phyloP scores from a whole-genome alignment of 2,797 vertebrate species.

The Remorina albescens region DNA sequence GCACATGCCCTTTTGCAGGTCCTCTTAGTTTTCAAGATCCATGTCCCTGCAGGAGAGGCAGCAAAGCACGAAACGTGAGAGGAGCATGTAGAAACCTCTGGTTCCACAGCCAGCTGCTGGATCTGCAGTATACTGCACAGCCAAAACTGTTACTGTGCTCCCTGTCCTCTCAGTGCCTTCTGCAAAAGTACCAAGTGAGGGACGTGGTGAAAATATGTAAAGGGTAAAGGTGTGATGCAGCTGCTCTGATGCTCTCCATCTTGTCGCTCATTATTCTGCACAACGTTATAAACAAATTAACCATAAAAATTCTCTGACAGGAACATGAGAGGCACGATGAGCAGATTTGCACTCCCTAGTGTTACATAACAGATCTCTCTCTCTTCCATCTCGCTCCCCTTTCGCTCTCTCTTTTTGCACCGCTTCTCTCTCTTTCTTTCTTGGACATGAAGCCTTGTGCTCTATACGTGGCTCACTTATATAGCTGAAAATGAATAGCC shows the following conservation, averaged over 20 bases:
- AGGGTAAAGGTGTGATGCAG: conserved; percentile 56
- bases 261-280: conserved; percentile 66
- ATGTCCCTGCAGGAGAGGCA: conserved; percentile 72
- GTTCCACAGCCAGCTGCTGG: conserved; percentile 46
- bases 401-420: conserved; percentile 53
- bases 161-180: conserved; percentile 48
- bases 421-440: conserved; percentile 62
- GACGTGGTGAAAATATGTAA: conserved; percentile 34
- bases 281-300: conserved; percentile 72
- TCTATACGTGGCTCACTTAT: conserved; percentile 70
- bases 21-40: conserved; percentile 54
- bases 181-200: conserved; percentile 41
- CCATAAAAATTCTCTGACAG: conserved; percentile 73
- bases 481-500: conserved; percentile 48
- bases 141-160: conserved; percentile 50
- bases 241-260: conserved; percentile 60
- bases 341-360: conserved; percentile 78
- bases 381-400: conserved; percentile 19
- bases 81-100: conserved; percentile 37
- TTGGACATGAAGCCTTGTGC: conserved; percentile 69
- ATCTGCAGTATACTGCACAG: conserved; percentile 57
- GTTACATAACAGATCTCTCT: conserved; percentile 73
- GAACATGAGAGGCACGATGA: conserved; percentile 81
- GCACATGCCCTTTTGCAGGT: conserved; percentile 60
- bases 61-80: conserved; percentile 48